Evolutionary conservation across 2,113 vertebrate species (phyloP).

Genomic region (Eidolon helvum): DNA sequence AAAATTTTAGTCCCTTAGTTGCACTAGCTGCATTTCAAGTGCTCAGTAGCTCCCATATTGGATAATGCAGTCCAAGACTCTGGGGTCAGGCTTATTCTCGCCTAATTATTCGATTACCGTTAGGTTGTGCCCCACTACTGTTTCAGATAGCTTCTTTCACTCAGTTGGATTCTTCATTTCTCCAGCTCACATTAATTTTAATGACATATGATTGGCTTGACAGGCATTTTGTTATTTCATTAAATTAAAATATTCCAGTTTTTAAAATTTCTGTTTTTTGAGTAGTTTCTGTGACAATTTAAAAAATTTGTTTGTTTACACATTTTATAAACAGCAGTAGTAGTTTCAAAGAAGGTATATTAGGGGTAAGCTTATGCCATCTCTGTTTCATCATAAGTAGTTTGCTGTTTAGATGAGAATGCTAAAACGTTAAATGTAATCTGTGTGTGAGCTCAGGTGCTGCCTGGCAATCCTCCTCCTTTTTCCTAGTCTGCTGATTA

Average conservation of each 20-base stretch:
- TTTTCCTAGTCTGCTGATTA: neutral
- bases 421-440: neutral
- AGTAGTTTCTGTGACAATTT: neutral
- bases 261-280: neutral
- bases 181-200: neutral
- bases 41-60: neutral
- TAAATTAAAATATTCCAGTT: neutral
- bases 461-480: neutral
- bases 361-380: neutral
- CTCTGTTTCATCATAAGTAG: neutral
- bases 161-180: neutral
- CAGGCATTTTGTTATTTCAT: constrained; percentile 9
- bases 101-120: neutral
- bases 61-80: neutral
- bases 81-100: neutral
- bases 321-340: neutral
- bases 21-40: too few species aligned
- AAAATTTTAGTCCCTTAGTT: neutral
- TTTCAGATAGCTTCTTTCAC: neutral
- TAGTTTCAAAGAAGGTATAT: neutral
- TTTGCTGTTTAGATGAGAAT: neutral
- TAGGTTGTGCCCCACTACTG: neutral
- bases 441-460: neutral
- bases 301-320: neutral
- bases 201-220: neutral